These are phyloP conservation scores for Scaptomyza cyrtandrae DNA, from an alignment of 2,888 invertebrate species.

Conservation along the genomic window DNA sequence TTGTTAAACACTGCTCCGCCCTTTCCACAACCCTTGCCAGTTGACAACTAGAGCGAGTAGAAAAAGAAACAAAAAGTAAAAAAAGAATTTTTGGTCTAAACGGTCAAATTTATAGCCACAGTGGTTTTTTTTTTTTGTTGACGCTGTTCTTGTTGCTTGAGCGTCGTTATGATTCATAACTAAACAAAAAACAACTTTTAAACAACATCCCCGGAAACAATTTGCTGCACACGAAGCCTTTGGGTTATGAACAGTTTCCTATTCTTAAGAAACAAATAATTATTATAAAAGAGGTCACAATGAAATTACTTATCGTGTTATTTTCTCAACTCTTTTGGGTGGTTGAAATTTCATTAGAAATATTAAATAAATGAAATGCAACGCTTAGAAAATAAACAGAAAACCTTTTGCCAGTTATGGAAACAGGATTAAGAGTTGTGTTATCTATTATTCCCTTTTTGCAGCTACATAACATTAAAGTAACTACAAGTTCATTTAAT, in stretches of 20 bases:
- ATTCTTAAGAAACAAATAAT: slow-evolving; percentile 13
- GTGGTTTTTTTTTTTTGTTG: slow-evolving; percentile 29
- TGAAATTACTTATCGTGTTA: slow-evolving; percentile 11
- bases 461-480: slow-evolving; percentile 10
- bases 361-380: not conserved
- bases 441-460: not conserved
- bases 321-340: slow-evolving; percentile 1
- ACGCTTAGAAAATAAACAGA: too few relatives aligned
- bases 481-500: not conserved
- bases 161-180: slow-evolving; percentile 76
- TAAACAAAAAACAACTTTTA: slow-evolving; percentile 62
- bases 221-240: slow-evolving; percentile 75
- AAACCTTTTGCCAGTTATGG: not conserved
- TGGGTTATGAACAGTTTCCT: slow-evolving; percentile 22
- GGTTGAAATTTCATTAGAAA: slow-evolving; percentile 23
- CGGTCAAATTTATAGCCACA: slow-evolving; percentile 66
- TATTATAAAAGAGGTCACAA: slow-evolving; percentile 29
- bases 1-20: slow-evolving; percentile 30
- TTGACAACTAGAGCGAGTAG: slow-evolving; percentile 6
- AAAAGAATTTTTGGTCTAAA: slow-evolving; percentile 39
- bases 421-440: not conserved
- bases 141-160: slow-evolving; percentile 19
- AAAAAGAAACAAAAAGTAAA: slow-evolving; percentile 4
- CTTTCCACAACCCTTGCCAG: slow-evolving; percentile 30
- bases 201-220: slow-evolving; percentile 78